Evolutionary conservation across 2,797 vertebrate species (phyloP).

Genomic region (Poecile montanus): DNA sequence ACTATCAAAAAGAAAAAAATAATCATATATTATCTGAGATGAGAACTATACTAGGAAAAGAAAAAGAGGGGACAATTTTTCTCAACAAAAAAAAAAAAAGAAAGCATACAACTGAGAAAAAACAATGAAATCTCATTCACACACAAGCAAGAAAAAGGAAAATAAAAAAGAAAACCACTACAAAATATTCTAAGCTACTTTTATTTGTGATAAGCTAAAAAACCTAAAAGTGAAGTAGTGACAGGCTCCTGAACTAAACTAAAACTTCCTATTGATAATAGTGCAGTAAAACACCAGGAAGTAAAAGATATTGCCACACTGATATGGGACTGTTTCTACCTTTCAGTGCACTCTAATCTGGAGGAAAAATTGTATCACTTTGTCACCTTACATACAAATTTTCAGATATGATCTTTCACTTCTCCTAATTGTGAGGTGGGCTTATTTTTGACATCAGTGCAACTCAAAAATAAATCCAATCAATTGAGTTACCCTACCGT

Average conservation of each 20-base stretch:
- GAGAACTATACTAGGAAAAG: background rate
- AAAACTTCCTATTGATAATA: background rate
- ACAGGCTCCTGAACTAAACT: background rate
- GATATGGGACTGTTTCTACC: background rate
- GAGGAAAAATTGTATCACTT: background rate
- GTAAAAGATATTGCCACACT: background rate
- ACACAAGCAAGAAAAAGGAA: background rate
- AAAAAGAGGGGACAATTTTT: background rate
- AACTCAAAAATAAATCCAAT: background rate
- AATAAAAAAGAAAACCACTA: rapidly evolving
- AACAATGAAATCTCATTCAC: background rate
- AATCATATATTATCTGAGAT: background rate
- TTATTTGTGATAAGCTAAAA: background rate
- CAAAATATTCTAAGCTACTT: background rate
- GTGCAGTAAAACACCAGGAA: background rate
- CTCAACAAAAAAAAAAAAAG: background rate
- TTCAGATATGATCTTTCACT: background rate
- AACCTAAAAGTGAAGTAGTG: background rate
- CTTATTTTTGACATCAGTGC: background rate
- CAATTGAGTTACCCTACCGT: background rate
- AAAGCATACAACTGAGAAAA: background rate
- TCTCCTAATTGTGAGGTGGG: background rate
- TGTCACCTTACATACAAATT: background rate
- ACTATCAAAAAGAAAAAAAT: background rate
- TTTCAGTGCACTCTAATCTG: background rate